A percentile compares a stretch with the other conserved stretches of the same genome.
These are phyloP conservation scores for Pinctada fucata DNA, from an alignment of 2,888 invertebrate species.

Conservation along the genomic window DNA sequence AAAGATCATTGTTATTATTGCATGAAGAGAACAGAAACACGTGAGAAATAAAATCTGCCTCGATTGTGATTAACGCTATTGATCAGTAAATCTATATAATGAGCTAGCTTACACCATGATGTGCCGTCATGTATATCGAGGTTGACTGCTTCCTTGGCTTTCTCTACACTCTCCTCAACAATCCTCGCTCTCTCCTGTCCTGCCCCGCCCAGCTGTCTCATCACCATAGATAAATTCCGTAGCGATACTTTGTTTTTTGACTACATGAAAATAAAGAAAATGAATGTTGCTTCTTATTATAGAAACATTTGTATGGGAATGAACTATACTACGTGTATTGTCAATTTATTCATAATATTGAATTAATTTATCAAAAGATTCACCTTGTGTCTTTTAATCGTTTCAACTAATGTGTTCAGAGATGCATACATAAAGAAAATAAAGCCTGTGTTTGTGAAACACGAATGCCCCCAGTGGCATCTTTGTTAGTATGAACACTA, in stretches of 20 bases:
- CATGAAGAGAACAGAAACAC: background rate
- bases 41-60: background rate
- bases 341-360: too few species aligned
- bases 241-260: constrained; percentile 86
- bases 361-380: too few species aligned
- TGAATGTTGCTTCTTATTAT: background rate
- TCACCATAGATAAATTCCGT: constrained; percentile 88
- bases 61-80: background rate
- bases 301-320: background rate
- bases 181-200: constrained; percentile 79
- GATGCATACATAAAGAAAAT: too few species aligned
- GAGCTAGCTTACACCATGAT: constrained; percentile 83
- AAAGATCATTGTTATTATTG: too few species aligned
- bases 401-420: too few species aligned
- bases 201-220: constrained; percentile 82
- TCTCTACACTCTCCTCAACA: constrained; percentile 85
- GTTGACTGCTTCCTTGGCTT: constrained; percentile 89
- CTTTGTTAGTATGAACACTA: too few species aligned
- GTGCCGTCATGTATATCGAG: constrained; percentile 87
- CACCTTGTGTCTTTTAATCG: too few species aligned
- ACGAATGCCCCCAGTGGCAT: too few species aligned
- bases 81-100: background rate
- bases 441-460: too few species aligned
- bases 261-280: constrained; percentile 77
- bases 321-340: too few species aligned